Base-by-base conservation (phyloP, 2,113 vertebrate species). In the Labeo rohita region DNA sequence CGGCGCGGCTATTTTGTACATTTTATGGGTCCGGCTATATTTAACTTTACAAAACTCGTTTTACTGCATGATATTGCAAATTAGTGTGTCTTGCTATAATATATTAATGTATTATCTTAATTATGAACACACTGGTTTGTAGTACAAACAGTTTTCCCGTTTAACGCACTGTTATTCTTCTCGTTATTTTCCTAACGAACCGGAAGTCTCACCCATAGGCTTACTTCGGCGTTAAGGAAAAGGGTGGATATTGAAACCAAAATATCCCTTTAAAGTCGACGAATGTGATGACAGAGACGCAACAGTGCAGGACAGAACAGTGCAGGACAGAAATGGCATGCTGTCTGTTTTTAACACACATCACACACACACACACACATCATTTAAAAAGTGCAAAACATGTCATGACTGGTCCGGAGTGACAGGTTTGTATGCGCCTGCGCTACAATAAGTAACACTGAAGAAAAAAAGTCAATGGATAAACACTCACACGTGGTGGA, bases 301-400 rank as follows among this genome's bases (percentile, higher is more conserved):
- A 54, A 74, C 28, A 28, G 28, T 21, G 9, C 28, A 28, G 28
- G 28, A 28, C 28, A 28, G 15, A 39, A 78, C 16, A 68, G 1
- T 15, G 59, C 65, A 39, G 68, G 66, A 49, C 28, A 28, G 56
- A 85, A 68, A 81, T n/a, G 65, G 47, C 82, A 66, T 34, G 61
- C 77, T 84, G 2, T 52, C 59, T 43, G 50, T 83, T 52, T 74
- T 36, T 15, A 5, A 81, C 28, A 45, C 28, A 39, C 56, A n/a
- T 36, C 43, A 80, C 65, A 80, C 39, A 39, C 39, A 39, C 15
- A 76, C 6, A 75, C 47, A 81, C 6, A 74, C 0, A 15, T 61
- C 73, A 80, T 50, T 49, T 68, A 66, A 79, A n/a, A 84, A 87
- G 85, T 84, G 85, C 85, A 89, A 86, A 85, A 86, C 80, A 76